phyloP scores from a whole-genome alignment of 2,797 vertebrate species.

The Poeciliopsis gracilis region DNA sequence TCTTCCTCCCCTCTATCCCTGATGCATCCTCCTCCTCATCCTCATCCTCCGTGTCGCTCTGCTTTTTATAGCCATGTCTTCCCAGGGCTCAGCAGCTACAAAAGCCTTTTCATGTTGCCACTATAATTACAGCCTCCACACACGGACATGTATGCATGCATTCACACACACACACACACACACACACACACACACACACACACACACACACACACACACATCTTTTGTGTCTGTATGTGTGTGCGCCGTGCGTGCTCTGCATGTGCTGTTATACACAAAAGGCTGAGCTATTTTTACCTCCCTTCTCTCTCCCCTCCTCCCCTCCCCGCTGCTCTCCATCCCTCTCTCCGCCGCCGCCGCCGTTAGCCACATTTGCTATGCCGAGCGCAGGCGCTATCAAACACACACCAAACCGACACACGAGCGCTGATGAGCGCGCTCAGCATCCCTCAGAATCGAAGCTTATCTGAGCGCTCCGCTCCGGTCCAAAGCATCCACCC shows the following conservation, averaged over 20 bases:
- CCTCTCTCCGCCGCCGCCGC: slow-evolving; percentile 55
- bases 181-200: slow-evolving; percentile 8
- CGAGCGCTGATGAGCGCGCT: slow-evolving; percentile 53
- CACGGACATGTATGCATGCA: slow-evolving; percentile 32
- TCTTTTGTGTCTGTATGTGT: slow-evolving; percentile 62
- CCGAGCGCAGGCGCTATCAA: slow-evolving; percentile 76
- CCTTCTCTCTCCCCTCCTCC: slow-evolving; percentile 46
- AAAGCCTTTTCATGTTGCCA: slow-evolving; percentile 79
- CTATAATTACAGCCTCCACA: slow-evolving; percentile 78
- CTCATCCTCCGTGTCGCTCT: slow-evolving; percentile 69
- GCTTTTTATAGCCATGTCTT: slow-evolving; percentile 85
- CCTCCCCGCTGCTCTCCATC: slow-evolving; percentile 21
- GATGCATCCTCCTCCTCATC: slow-evolving; percentile 42
- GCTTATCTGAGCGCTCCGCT: slow-evolving; percentile 34
- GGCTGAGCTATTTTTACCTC: slow-evolving; percentile 80
- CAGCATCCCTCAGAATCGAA: slow-evolving; percentile 29
- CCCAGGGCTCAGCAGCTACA: slow-evolving; percentile 77
- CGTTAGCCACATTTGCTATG: slow-evolving; percentile 79
- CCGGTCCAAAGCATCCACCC: slow-evolving; percentile 22
- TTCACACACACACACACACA: slow-evolving; percentile 5
- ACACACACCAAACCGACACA: slow-evolving; percentile 45
- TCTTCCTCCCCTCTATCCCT: slow-evolving; percentile 31
- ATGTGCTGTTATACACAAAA: slow-evolving; percentile 78
- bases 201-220: slow-evolving; percentile 1
- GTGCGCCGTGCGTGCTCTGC: slow-evolving; percentile 59